A percentile compares a stretch with the other conserved stretches of the same genome.
Conservation (phyloP, 2,113 vertebrate species). For the Sceloporus undulatus region DNA sequence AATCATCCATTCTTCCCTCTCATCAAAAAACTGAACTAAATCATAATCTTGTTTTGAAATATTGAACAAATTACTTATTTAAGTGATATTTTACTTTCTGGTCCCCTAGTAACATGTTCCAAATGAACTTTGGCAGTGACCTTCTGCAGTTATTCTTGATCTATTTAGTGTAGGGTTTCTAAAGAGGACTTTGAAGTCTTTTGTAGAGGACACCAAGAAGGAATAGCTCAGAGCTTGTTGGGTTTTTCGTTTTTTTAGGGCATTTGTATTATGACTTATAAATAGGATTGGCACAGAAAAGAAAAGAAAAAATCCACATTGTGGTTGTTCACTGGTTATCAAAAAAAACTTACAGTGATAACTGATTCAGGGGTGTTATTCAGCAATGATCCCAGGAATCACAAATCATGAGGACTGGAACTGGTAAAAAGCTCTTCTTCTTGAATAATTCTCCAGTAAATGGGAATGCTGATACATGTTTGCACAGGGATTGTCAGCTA, state of each 20-base stretch:
- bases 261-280: not conserved
- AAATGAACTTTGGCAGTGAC: not conserved
- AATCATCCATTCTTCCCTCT: not conserved
- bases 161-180: not conserved
- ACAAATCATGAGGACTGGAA: not conserved
- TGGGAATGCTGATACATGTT: not conserved
- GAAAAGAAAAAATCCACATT: too few species aligned
- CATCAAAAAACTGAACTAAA: slow-evolving; percentile 15
- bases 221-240: not conserved
- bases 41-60: not conserved
- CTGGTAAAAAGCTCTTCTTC: not conserved
- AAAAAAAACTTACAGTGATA: not conserved
- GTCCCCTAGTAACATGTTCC: not conserved
- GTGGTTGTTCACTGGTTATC: not conserved
- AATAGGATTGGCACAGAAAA: not conserved
- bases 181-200: not conserved
- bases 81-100: not conserved
- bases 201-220: not conserved
- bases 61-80: not conserved
- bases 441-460: not conserved
- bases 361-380: not conserved
- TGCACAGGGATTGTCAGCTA: not conserved
- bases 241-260: too few species aligned
- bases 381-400: not conserved
- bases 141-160: not conserved